A percentile compares a stretch with the other conserved stretches of the same genome.
phyloP scores from a whole-genome alignment of 2,888 invertebrate genomes.

The Tillus elongatus region DNA sequence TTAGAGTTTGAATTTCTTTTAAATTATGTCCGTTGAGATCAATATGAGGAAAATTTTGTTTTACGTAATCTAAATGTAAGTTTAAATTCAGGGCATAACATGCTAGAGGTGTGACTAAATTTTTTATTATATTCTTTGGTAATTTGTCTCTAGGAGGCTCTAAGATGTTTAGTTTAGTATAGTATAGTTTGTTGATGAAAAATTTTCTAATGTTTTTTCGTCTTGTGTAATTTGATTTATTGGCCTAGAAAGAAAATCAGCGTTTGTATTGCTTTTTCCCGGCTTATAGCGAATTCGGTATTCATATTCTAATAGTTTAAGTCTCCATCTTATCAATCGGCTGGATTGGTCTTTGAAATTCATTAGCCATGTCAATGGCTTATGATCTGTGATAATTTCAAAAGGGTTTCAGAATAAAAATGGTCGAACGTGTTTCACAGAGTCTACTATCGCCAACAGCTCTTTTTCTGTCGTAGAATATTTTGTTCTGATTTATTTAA shows the following conservation, averaged over 20 bases:
- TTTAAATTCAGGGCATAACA: background rate
- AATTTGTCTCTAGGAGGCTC: no score
- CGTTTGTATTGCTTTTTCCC: slow-evolving; percentile 27
- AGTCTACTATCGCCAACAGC: slow-evolving; percentile 28
- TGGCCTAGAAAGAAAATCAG: slow-evolving; percentile 22
- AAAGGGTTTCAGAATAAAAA: slow-evolving; percentile 31
- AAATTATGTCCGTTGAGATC: background rate
- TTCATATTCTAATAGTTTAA: slow-evolving; percentile 30
- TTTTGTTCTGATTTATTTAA: slow-evolving; percentile 28
- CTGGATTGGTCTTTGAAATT: slow-evolving; percentile 28
- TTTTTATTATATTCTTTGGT: background rate
- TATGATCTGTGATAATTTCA: slow-evolving; percentile 30
- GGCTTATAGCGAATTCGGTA: slow-evolving; percentile 30
- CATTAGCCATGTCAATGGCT: slow-evolving; percentile 28
- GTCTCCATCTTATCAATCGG: slow-evolving; percentile 27
- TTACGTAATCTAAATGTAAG: background rate
- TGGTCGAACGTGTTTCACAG: slow-evolving; percentile 25
- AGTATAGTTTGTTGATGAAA: background rate
- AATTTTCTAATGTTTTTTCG: slow-evolving; percentile 5
- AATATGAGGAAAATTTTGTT: background rate
- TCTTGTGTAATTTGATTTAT: slow-evolving; percentile 16
- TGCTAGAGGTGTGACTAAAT: background rate
- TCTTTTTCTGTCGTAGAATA: slow-evolving; percentile 31
- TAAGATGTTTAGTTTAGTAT: no score
- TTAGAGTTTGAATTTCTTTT: background rate